Percentiles rank a stretch among this genome's conserved stretches.
phyloP scores from a whole-genome alignment of 2,888 invertebrate genomes.

The Metallyticus violacea region DNA sequence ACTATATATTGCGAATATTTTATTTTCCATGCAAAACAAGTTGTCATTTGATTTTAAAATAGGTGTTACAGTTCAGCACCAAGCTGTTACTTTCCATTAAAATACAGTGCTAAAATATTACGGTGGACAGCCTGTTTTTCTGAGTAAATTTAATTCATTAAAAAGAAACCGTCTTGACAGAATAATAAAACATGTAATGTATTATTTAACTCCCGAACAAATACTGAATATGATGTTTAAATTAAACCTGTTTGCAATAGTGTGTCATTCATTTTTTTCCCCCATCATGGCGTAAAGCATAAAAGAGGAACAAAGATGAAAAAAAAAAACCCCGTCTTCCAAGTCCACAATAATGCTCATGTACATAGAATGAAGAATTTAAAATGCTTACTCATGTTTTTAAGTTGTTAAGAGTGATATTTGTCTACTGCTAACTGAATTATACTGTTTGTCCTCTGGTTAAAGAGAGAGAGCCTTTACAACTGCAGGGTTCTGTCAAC shows the following conservation, averaged over 20 bases:
- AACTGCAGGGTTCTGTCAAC: not conserved
- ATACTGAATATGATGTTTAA: not conserved
- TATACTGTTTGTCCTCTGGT: not conserved
- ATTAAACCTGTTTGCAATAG: not conserved
- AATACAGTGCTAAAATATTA: no score
- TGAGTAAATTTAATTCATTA: not conserved
- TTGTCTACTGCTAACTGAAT: not conserved
- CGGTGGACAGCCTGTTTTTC: no score
- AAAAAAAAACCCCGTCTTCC: not conserved
- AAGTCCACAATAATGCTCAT: not conserved
- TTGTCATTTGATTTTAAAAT: no score
- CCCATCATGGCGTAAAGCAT: not conserved
- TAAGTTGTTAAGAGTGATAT: not conserved
- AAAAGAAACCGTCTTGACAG: not conserved
- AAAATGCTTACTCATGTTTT: conserved; percentile 10
- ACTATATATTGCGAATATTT: no score
- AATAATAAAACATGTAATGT: not conserved
- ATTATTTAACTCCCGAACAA: not conserved
- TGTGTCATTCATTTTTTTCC: not conserved
- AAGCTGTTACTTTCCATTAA: no score
- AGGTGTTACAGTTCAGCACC: no score
- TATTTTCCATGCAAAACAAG: no score
- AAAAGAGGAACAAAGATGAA: not conserved
- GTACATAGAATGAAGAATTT: not conserved
- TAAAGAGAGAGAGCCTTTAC: not conserved